Evolutionary conservation across 2,113 vertebrate species (phyloP).

Genomic region (Cochlearius cochlearius): DNA sequence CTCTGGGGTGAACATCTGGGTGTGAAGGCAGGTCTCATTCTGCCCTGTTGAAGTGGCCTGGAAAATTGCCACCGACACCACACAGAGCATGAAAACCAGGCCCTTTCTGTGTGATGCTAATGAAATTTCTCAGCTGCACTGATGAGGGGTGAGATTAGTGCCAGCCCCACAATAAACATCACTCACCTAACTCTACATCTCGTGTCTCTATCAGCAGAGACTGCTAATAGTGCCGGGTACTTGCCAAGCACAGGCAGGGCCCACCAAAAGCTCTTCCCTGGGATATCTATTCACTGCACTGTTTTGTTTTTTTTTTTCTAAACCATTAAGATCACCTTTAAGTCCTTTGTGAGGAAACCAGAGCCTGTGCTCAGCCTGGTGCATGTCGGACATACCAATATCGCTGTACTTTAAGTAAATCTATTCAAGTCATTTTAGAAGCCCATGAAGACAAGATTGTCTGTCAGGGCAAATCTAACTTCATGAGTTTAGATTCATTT

Average conservation of each 20-base stretch:
- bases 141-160: neutral
- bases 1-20: neutral
- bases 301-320: neutral
- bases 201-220: neutral
- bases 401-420: neutral
- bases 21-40: neutral
- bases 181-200: neutral
- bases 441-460: neutral
- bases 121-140: constrained; percentile 34
- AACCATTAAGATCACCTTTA: neutral
- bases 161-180: neutral
- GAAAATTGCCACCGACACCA: constrained; percentile 7
- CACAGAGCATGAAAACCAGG: neutral
- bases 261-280: neutral
- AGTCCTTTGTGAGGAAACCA: neutral
- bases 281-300: neutral
- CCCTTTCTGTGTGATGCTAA: neutral
- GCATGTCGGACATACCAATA: neutral
- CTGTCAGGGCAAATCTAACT: constrained; percentile 3
- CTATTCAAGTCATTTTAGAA: neutral
- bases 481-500: neutral
- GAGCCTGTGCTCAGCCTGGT: neutral
- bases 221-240: neutral
- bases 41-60: neutral
- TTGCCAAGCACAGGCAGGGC: neutral